phyloP scores from a whole-genome alignment of 2,113 vertebrate species.

The Myocastor coypus region DNA sequence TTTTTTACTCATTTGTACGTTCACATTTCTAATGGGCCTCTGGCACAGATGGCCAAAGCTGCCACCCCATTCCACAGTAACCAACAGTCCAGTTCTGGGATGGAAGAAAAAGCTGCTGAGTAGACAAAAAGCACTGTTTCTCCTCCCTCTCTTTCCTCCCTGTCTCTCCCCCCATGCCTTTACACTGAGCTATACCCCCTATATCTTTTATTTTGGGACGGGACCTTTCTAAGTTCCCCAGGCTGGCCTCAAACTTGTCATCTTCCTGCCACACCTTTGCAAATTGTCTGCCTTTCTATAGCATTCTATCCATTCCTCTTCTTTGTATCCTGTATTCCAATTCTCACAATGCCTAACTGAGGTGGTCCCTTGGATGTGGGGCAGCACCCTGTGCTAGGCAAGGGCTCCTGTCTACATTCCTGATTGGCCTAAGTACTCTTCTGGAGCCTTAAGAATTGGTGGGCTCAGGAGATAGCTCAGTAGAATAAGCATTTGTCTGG shows the following conservation, averaged over 20 bases:
- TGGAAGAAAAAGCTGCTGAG: not conserved
- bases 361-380: not conserved
- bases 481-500: no score
- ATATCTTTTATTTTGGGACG: not conserved
- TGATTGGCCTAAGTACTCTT: not conserved
- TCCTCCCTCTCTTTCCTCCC: not conserved
- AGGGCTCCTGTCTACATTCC: not conserved
- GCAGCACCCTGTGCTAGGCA: not conserved
- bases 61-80: slow-evolving; percentile 36
- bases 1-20: not conserved
- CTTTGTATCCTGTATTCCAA: not conserved
- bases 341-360: not conserved
- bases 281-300: slow-evolving; percentile 16
- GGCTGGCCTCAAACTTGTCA: not conserved
- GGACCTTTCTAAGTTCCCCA: not conserved
- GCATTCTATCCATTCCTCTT: not conserved
- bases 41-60: not conserved
- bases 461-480: no score
- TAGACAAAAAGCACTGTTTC: not conserved
- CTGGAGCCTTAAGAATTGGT: not conserved
- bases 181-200: not conserved
- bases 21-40: not conserved
- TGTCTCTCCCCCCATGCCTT: not conserved
- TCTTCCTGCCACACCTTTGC: not conserved
- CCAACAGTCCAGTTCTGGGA: not conserved